Base-by-base conservation (phyloP, 2,113 vertebrate species). In the Oenanthe oenanthe region DNA sequence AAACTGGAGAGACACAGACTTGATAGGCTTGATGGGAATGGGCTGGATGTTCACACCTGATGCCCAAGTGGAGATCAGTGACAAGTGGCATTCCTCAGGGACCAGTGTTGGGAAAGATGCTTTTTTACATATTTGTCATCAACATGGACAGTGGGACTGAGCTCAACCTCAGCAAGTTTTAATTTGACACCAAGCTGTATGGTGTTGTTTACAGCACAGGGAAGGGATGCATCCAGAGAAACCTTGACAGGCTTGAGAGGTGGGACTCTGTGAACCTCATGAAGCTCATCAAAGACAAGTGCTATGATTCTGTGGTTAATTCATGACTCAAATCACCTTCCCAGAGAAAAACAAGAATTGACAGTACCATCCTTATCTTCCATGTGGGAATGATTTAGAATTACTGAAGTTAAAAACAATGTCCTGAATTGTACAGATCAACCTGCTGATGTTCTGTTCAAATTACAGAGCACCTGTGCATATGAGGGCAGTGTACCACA, bases 61-160 rank as follows among this genome's bases (percentile, higher is more conserved):
- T 26, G 3, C 9, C 4, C 12, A 26, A 4, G 17, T 8, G 34
- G 42, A 87, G 10, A 34, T 29, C 11, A 56, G 25, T 24, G 66
- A 42, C 15, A 34, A 54, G n/a, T 15, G 20, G 13, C 31, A 22
- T 36, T 79, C 21, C 31, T 50, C 42, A 57, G 31, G 13, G 31
- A 42, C 32, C 25, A 21, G 43, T 34, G 3, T 3, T 14, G 20
- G 31, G 34, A 62, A 56, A 8, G 9, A 42, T 18, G 9, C 4
- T 42, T 13, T 63, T 50, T 42, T 14, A 26, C 2, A 15, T 17
- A 12, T 57, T 32, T 56, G 11, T 34, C 0, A 0, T 34, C 0
- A 1, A 36, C 12, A 32, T 7, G 36, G 42, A 26, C 10, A 15
- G 17, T 31, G 34, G 17, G 20, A 56, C 38, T 63, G 25, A 63